phyloP scores from a whole-genome alignment of 2,797 vertebrate genomes.

The Sus cebifrons region DNA sequence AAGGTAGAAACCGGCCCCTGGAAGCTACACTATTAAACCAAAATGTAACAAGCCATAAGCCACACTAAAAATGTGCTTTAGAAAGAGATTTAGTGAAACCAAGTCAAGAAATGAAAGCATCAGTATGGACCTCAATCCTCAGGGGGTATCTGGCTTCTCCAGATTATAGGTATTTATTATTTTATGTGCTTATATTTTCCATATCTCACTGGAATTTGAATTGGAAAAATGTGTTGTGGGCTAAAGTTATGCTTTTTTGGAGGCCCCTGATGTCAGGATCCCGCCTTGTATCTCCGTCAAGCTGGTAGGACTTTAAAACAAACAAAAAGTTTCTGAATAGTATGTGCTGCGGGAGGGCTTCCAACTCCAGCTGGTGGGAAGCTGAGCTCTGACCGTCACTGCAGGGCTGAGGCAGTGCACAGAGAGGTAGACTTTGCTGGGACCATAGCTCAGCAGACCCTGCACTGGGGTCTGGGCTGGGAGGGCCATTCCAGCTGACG shows the following conservation, averaged over 20 bases:
- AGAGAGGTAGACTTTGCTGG: neutral
- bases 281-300: neutral
- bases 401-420: neutral
- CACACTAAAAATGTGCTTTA: rapidly evolving
- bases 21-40: too few relatives aligned
- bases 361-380: rapidly evolving
- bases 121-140: neutral
- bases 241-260: neutral
- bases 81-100: neutral
- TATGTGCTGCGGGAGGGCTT: neutral
- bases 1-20: neutral
- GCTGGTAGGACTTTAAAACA: too few relatives aligned
- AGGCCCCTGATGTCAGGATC: neutral
- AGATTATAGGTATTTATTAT: neutral
- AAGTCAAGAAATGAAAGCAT: neutral
- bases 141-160: neutral
- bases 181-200: neutral
- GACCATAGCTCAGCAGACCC: neutral
- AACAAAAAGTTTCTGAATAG: neutral
- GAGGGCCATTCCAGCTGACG: neutral
- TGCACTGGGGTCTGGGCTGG: neutral
- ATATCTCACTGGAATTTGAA: neutral
- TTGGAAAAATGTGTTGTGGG: neutral
- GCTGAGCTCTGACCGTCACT: neutral
- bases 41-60: neutral